Evolutionary conservation across 2,888 invertebrate genomes (phyloP), one percentile per base, ranked within the genome.

Genomic region (Petrolisthes manimaculis): DNA sequence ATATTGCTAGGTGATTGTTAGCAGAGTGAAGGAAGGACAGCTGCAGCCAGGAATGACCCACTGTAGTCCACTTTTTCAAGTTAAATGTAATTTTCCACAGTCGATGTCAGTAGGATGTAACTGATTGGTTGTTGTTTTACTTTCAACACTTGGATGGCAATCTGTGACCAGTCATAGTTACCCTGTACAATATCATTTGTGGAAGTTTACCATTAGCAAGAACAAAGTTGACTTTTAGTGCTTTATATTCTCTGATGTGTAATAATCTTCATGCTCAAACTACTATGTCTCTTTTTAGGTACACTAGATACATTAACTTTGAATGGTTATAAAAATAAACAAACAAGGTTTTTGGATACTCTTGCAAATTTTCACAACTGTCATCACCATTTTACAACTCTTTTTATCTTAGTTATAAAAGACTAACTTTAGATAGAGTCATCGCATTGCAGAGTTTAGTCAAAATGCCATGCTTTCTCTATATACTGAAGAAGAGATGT

Each of bases 191-290:
- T 37, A 37, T 37, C 37, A 37, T 37, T 37, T 37, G 37, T 37
- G 37, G 37, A 37, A 37, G 37, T 37, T 37, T 37, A 37, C 37
- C 37, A 37, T 37, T 37, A 37, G 37, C 37, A 37, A 37, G 37
- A 37, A 37, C 0, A 37, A 1, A 37, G 37, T 37, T 37, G 37
- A 37, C 37, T 37, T 37, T 71, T 6, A 14, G 21, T 71, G 71
- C 71, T 71, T 71, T 71, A 71, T 21, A 71, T 71, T 21, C 8
- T 21, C 21, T 71, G 21, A 71, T 71, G 71, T 71, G 71, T 71
- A 71, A 71, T 71, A 71, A 71, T 71, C 71, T 71, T 71, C 71
- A 71, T 71, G 71, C 71, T 71, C 71, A 71, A 71, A 71, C 21
- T 71, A 71, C 8, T 71, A 71, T n/a, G 21, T 71, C 71, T 71